Evolutionary conservation across 2,113 vertebrate genomes (phyloP).

Genomic region (Mystacornis crossleyi): DNA sequence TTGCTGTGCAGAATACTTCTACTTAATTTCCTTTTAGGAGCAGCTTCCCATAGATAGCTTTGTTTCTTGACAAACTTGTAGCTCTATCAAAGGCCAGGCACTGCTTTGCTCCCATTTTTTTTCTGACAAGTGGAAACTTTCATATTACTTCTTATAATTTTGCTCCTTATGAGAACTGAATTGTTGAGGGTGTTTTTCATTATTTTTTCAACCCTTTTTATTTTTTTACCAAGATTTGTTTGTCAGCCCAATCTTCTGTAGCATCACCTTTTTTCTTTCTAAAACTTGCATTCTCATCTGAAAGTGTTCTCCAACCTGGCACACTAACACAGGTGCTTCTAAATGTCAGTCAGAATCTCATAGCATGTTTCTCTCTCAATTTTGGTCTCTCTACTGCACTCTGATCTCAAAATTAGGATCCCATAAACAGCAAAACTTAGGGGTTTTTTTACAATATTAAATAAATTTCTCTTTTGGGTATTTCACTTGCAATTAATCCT

Average conservation of each 20-base stretch:
- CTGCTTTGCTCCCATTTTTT: background rate
- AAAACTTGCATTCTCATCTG: background rate
- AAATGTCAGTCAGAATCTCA: background rate
- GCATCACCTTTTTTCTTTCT: background rate
- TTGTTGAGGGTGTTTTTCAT: background rate
- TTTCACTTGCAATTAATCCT: background rate
- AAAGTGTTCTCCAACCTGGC: background rate
- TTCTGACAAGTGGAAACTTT: background rate
- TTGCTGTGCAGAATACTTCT: background rate
- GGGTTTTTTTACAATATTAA: background rate
- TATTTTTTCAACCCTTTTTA: background rate
- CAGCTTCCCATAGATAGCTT: background rate
- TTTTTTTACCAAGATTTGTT: background rate
- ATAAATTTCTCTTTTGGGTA: background rate
- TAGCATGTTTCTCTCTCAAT: background rate
- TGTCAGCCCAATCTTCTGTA: background rate
- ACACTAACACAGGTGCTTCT: background rate
- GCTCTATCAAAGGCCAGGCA: background rate
- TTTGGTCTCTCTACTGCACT: background rate
- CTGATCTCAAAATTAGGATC: background rate
- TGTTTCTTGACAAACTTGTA: background rate
- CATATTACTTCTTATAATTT: background rate
- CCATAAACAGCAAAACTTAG: background rate
- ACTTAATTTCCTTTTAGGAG: background rate
- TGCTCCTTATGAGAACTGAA: background rate